Base-by-base conservation (phyloP, 2,888 invertebrate species). In the Polymixis lichenea region DNA sequence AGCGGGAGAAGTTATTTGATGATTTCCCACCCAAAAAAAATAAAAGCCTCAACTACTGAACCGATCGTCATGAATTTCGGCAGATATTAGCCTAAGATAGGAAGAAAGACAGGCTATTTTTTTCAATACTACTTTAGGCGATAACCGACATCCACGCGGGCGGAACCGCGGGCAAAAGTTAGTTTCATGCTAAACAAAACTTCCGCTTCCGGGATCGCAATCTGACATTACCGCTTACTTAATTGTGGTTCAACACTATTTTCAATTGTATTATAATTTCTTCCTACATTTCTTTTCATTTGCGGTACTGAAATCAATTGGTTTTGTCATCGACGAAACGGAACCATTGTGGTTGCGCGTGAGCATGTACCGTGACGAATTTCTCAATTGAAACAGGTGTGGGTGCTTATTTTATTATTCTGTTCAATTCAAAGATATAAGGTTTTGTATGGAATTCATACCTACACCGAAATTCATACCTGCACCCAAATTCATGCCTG, bases 281-380 rank as follows among this genome's bases (percentile, higher is more conserved):
- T 81, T 82, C 75, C 70, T 72, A 49, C 55, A 75, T 83, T 77
- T 80, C 60, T 71, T 75, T 72, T 69, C 56, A 72, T 68, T 86
- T 86, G 82, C 72, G 77, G 82, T 46, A 49, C 56, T 62, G 76
- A 56, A 71, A 75, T 71, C 75, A 77, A 84, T 78, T 86, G 70
- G 60, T 81, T 78, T 77, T 73, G 75, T 46, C 55, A 75, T 55
- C 32, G 46, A 61, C 7, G 28, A 28, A 58, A 71, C 71, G 58
- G 72, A 78, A 73, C 58, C 15, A 65, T 55, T 86, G 86, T 60
- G 86, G 85, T 84, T 65, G 61, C 61, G 62, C 66, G 22, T 17
- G 61, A 19, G 56, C 74, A 38, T 28, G 25, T 15, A 58, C 75
- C 74, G 62, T 84, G 77, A 73, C 70, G 28, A 51, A 51, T 85